Evolutionary conservation across 2,888 invertebrate genomes (phyloP), one percentile per base, ranked within the genome.

Genomic region (Tromatobia lineatoria): DNA sequence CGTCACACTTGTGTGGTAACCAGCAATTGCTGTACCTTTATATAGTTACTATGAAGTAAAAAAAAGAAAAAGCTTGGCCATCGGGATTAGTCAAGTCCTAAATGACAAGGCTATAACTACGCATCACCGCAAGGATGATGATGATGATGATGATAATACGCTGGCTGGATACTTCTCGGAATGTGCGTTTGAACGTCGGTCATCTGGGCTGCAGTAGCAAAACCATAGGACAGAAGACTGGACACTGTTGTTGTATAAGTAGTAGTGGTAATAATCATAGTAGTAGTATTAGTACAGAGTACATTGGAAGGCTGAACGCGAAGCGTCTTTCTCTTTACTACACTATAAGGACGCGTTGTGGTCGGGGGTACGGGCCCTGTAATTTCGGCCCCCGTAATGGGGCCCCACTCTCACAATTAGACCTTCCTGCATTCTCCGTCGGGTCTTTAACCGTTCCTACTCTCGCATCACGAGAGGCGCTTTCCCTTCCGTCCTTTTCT

Each of bases 331-430:
- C 67, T 67, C 66, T 70, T 64, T 52, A 11, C 45, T 42, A 42
- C 47, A 34, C 59, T 52, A 52, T 80, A 75, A 80, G 80, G 75
- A 82, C 71, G 52, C 42, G 71, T 67, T 59, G 67, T 61, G 88
- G 87, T 87, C 89, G 87, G 86, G 85, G 85, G 87, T 82, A 42
- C 75, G 88, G 90, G 89, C 91, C 93, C 92, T 92, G 91, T 93
- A 93, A 93, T 93, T 93, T 93, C 86, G 88, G 88, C 84, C 85
- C 87, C 88, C 83, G 89, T 92, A 92, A 93, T 92, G 90, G 91
- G 87, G 86, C 87, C 88, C 87, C 87, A 88, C 88, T 91, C 89
- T 90, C 90, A 90, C 93, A 93, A 93, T 92, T 91, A 92, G 92
- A 91, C 91, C 91, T 91, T 90, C 89, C 91, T 89, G 90, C 89